phyloP scores from a whole-genome alignment of 2,888 invertebrate species.

The Heliconius hortense region DNA sequence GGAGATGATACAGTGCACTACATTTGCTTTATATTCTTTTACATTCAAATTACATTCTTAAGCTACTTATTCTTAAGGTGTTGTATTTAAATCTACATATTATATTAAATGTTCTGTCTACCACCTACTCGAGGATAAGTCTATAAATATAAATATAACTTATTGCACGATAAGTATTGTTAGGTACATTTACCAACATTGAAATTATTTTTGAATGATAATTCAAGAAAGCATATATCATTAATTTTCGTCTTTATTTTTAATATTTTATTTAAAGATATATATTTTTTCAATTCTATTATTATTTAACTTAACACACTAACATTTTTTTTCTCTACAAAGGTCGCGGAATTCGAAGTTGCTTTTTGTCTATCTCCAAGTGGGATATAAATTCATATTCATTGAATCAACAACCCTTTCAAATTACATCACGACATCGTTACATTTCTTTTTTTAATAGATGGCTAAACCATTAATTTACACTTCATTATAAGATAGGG shows the following conservation, averaged over 20 bases:
- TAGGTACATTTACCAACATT: not conserved
- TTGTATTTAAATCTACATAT: not conserved
- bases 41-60: constrained; percentile 23
- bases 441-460: not conserved
- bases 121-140: constrained; percentile 21
- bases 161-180: not conserved
- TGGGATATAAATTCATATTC: too few species aligned
- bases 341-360: too few species aligned
- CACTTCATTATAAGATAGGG: too few species aligned
- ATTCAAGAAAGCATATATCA: not conserved
- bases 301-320: too few species aligned
- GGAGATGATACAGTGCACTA: constrained; percentile 32
- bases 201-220: not conserved
- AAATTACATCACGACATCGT: too few species aligned
- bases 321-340: too few species aligned
- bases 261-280: too few species aligned
- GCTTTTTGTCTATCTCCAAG: too few species aligned
- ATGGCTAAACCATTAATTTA: not conserved
- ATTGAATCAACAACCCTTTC: too few species aligned
- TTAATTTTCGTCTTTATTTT: too few species aligned
- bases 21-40: constrained; percentile 16
- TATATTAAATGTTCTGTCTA: not conserved
- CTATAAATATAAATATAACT: constrained; percentile 24
- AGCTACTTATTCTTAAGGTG: constrained; percentile 19
- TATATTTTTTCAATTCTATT: too few species aligned